These are phyloP conservation scores for Ametastegia equiseti DNA, from an alignment of 2,888 invertebrate genomes.

Conservation along the genomic window DNA sequence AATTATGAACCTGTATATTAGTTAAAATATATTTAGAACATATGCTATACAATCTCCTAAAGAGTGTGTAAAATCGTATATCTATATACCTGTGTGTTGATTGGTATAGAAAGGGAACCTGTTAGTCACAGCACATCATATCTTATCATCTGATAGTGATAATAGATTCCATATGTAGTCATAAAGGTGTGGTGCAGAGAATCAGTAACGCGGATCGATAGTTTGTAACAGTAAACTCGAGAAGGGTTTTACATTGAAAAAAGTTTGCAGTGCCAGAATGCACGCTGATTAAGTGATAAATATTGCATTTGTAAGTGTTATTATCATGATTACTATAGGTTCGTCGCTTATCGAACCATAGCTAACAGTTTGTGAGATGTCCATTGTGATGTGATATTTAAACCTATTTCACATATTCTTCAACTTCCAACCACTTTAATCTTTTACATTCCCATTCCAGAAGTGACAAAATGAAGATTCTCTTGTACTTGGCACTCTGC, in stretches of 20 bases:
- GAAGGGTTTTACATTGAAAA: not conserved
- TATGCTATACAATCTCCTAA: not conserved
- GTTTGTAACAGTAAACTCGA: not conserved
- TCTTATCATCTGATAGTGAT: constrained; percentile 72
- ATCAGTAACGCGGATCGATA: constrained; percentile 52
- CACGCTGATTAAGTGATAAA: not conserved
- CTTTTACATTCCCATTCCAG: constrained; percentile 6
- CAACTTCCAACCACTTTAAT: not conserved
- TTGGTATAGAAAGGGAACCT: constrained; percentile 34
- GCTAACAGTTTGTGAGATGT: not conserved
- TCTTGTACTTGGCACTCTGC: not conserved
- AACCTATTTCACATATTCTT: not conserved
- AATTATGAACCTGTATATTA: not conserved
- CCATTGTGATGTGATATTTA: too few relatives aligned
- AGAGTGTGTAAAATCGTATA: not conserved
- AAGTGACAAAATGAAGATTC: constrained; percentile 23
- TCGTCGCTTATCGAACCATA: not conserved
- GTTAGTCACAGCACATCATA: constrained; percentile 67
- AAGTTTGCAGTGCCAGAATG: not conserved
- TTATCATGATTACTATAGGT: not conserved
- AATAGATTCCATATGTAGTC: constrained; percentile 65
- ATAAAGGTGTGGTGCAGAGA: constrained; percentile 69
- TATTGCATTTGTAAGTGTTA: constrained; percentile 1
- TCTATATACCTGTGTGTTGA: not conserved
- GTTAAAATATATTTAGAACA: not conserved